phyloP scores from a whole-genome alignment of 2,888 invertebrate species.

The Microctonus aethiopoides region DNA sequence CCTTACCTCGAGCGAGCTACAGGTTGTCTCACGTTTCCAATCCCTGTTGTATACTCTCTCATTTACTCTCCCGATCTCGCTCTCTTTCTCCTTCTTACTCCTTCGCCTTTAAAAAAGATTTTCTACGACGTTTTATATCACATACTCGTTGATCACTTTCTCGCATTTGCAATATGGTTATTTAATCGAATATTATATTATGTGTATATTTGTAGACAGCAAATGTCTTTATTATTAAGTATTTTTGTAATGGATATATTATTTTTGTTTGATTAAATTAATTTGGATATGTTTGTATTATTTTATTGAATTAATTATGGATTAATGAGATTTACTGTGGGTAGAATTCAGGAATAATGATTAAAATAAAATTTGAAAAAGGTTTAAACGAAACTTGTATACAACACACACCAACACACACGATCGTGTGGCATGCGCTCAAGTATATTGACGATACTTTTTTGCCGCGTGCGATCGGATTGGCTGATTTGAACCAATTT shows the following conservation, averaged over 20 bases:
- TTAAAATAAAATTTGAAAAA: slow-evolving; percentile 3
- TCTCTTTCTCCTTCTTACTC: slow-evolving; percentile 13
- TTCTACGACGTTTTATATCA: slow-evolving; percentile 23
- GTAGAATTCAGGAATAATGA: neutral
- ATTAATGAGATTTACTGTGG: neutral
- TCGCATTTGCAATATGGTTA: slow-evolving; percentile 10
- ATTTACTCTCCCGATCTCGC: no score
- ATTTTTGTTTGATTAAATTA: no score
- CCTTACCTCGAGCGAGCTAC: slow-evolving; percentile 63
- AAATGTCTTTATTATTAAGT: neutral
- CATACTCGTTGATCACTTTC: slow-evolving; percentile 19
- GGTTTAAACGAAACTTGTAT: slow-evolving; percentile 52
- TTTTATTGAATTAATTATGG: no score
- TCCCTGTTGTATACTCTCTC: slow-evolving; percentile 22
- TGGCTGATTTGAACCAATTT: slow-evolving; percentile 63
- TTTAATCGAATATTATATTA: slow-evolving; percentile 1
- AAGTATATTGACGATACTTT: slow-evolving; percentile 51
- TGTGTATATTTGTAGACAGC: neutral
- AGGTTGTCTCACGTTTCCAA: slow-evolving; percentile 63
- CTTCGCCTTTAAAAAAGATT: neutral
- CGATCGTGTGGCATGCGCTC: slow-evolving; percentile 39
- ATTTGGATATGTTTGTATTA: no score
- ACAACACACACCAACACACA: no score
- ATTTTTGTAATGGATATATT: no score
- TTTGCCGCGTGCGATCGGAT: slow-evolving; percentile 56